These are phyloP conservation scores for Crenuchus spilurus DNA, from an alignment of 2,797 vertebrate species.

Conservation along the genomic window DNA sequence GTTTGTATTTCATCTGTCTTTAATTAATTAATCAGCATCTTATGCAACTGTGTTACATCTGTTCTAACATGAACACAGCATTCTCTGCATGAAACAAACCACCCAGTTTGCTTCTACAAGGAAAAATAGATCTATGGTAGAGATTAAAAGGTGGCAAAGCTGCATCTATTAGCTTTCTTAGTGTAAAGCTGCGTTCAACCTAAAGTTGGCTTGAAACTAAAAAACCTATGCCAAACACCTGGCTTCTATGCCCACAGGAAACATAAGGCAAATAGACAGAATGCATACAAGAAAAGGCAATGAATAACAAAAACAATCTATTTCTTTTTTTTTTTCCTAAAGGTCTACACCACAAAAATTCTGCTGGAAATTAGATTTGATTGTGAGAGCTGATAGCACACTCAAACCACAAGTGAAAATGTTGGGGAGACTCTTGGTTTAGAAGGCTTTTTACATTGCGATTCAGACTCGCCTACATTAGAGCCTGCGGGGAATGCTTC, in stretches of 20 bases:
- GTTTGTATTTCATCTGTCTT: not conserved
- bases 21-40: not conserved
- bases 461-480: conserved; percentile 40
- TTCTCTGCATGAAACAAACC: conserved; percentile 62
- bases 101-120: conserved; percentile 60
- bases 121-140: conserved; percentile 62
- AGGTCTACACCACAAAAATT: conserved; percentile 45
- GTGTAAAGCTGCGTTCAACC: conserved; percentile 63
- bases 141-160: conserved; percentile 65
- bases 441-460: conserved; percentile 56
- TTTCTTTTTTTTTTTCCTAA: conserved; percentile 28
- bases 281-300: conserved; percentile 59
- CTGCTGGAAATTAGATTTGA: conserved; percentile 54
- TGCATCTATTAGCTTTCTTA: conserved; percentile 59
- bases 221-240: conserved; percentile 73
- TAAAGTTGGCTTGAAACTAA: conserved; percentile 71
- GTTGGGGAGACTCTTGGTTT: conserved; percentile 44
- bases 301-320: conserved; percentile 63
- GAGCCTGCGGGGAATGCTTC: conserved; percentile 52
- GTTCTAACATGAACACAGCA: conserved; percentile 32
- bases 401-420: conserved; percentile 25
- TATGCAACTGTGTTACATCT: too few relatives aligned
- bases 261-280: conserved; percentile 57
- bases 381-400: conserved; percentile 46
- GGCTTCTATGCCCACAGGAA: conserved; percentile 71